Base-by-base conservation (phyloP, 2,113 vertebrate species). In the Hyaena hyaena region DNA sequence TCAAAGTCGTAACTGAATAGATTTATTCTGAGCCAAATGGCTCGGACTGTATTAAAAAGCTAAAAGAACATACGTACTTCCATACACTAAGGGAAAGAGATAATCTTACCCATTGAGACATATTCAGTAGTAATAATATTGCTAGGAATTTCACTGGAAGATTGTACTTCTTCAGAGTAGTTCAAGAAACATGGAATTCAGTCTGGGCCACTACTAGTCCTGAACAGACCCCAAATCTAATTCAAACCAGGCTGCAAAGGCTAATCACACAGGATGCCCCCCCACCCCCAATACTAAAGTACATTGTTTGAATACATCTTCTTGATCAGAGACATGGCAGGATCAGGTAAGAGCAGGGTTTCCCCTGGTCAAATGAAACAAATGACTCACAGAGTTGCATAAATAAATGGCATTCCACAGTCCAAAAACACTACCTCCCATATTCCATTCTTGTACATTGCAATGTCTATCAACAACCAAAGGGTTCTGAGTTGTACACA, bases 1-100 rank as follows among this genome's bases (percentile, higher is more conserved):
- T 76, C 74, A 90, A 96, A 93, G 66, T 45, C 55, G 53, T 53
- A 79, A 86, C 24, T 65, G 65, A 97, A 94, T 82, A 73, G 81
- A 91, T 71, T 39, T 61, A 97, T 50, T 95, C 45, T 88, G 0
- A 66, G 50, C 65, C 87, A 90, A 89, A 92, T 66, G 39, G 48
- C 73, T 21, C 92, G 68, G 48, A 71, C 9, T 68, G 6, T 61
- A 83, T 88, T 35, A 90, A 85, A 95, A 95, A 89, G 69, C 33
- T 84, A 83, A 87, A 83, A 88, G 58, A 96, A 55, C 45, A 96
- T 73, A 61, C 9, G 58, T 23, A 73, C 28, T 87, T 92, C 88
- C n/a, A 81, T 5, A 88, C 1, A 68, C 33, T 81, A 91, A 45
- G 23, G 50, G 63, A 5, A 45, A 77, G 91, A 69, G 58, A 66